phyloP scores from a whole-genome alignment of 2,888 invertebrate genomes.

The Epirrhoe alternata region DNA sequence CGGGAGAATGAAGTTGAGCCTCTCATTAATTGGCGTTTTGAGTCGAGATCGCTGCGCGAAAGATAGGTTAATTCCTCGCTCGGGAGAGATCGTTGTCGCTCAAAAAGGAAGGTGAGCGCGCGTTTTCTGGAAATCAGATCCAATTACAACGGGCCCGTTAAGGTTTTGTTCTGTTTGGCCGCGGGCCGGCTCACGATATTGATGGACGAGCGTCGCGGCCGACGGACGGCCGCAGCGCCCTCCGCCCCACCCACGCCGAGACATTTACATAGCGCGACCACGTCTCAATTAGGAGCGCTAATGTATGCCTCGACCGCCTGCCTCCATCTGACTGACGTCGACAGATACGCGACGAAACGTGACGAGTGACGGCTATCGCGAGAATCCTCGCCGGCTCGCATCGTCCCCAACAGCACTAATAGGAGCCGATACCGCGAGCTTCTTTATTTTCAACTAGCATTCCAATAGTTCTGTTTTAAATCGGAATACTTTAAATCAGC shows the following conservation, averaged over 20 bases:
- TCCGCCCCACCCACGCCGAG: slow-evolving; percentile 81
- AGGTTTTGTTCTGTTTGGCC: slow-evolving; percentile 83
- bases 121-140: slow-evolving; percentile 85
- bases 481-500: slow-evolving; percentile 20
- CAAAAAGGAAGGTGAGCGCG: slow-evolving; percentile 82
- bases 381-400: slow-evolving; percentile 69
- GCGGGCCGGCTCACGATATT: slow-evolving; percentile 74
- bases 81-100: slow-evolving; percentile 82
- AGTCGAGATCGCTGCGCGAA: slow-evolving; percentile 83
- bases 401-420: slow-evolving; percentile 81
- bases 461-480: slow-evolving; percentile 27
- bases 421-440: slow-evolving; percentile 66
- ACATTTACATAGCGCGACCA: slow-evolving; percentile 83
- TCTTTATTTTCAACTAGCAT: slow-evolving; percentile 53
- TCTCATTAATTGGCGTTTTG: slow-evolving; percentile 86
- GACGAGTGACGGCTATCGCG: slow-evolving; percentile 82
- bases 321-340: slow-evolving; percentile 79
- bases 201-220: slow-evolving; percentile 67
- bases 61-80: slow-evolving; percentile 85
- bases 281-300: slow-evolving; percentile 85
- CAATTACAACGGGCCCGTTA: slow-evolving; percentile 83
- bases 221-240: slow-evolving; percentile 40
- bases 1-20: slow-evolving; percentile 85
- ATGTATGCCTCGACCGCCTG: slow-evolving; percentile 83
- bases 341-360: slow-evolving; percentile 81